Conservation (phyloP, 2,888 invertebrate genomes). For the Cremastobaeus sp. region DNA sequence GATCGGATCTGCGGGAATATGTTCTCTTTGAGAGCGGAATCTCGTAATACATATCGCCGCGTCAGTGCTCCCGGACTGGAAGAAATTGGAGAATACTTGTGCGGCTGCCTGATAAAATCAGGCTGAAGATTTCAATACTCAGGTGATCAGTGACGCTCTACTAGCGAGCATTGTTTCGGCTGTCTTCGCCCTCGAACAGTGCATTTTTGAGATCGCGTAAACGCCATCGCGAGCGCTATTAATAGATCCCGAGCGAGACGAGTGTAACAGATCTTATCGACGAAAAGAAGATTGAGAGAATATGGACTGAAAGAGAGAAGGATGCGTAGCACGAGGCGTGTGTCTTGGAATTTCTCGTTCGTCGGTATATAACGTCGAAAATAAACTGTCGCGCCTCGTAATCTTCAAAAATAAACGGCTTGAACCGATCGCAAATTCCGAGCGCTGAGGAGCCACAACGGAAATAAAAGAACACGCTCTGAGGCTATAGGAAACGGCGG, state of each 20-base stretch:
- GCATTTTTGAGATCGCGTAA: slow-evolving; percentile 51
- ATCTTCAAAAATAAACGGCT: slow-evolving; percentile 67
- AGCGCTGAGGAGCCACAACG: slow-evolving; percentile 56
- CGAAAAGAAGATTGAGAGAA: slow-evolving; percentile 61
- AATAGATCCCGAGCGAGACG: slow-evolving; percentile 62
- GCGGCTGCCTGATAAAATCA: too few species aligned
- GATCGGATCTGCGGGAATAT: too few species aligned
- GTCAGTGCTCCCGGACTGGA: too few species aligned
- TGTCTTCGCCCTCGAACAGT: slow-evolving; percentile 7
- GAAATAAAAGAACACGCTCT: slow-evolving; percentile 61
- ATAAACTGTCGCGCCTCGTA: slow-evolving; percentile 68
- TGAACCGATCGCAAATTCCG: slow-evolving; percentile 63
- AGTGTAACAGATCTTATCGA: slow-evolving; percentile 63
- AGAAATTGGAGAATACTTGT: background rate
- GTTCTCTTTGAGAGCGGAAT: too few species aligned
- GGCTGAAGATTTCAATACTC: background rate
- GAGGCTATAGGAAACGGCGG: slow-evolving; percentile 65
- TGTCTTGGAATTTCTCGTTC: slow-evolving; percentile 62
- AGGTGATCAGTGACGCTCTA: too few species aligned
- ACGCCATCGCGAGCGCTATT: slow-evolving; percentile 60
- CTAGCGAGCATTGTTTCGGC: too few species aligned
- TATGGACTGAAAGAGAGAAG: slow-evolving; percentile 56
- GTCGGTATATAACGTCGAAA: slow-evolving; percentile 65
- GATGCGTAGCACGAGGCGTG: slow-evolving; percentile 53
- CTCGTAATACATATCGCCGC: too few species aligned